Base-by-base conservation (phyloP, 2,797 vertebrate species). In the Girardinus metallicus region DNA sequence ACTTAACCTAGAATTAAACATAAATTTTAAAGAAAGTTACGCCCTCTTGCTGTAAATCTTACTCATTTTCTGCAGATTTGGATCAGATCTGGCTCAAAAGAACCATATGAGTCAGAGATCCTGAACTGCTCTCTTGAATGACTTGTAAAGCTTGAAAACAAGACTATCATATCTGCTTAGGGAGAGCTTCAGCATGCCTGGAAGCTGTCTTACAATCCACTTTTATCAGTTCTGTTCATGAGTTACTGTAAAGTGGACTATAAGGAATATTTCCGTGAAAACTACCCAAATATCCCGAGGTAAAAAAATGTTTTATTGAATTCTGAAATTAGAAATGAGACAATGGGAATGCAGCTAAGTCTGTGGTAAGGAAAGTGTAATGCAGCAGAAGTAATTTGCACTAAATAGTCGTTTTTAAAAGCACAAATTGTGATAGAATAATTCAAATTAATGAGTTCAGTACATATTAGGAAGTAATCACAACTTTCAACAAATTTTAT, bases 1-100 rank as follows among this genome's bases (percentile, higher is more conserved):
- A 31, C 29, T 66, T 78, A 72, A 68, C 36, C 10, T 34, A 15
- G 36, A 12, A 51, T 80, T 66, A 43, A 83, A 76, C 39, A 78
- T 74, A 0, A 46, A 57, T 31, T 16, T 41, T 51, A 34, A 18
- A 62, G 18, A 23, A 2, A 9, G 10, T 41, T 7, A 70, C 4
- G 66, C 11, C 39, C 10, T 43, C 39, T 70, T 70, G 4, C 36
- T 43, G 39, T 26, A 70, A 41, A 15, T 12, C 39, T 43, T 41
- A 39, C 21, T 66, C 2, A 26, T 68, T 66, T 39, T 39, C 18
- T 39, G 18, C 16, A 39, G n/a, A 62, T 62, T 18, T 34, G 15
- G 31, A 39, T 16, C 29, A 64, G 2, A 34, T 34, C 16, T 7
- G 9, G 36, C 15, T 1, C 7, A 18, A 36, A 64, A 36, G 18